Base-by-base conservation (phyloP, 2,888 invertebrate species). In the Zhuqinia jingwanae region DNA sequence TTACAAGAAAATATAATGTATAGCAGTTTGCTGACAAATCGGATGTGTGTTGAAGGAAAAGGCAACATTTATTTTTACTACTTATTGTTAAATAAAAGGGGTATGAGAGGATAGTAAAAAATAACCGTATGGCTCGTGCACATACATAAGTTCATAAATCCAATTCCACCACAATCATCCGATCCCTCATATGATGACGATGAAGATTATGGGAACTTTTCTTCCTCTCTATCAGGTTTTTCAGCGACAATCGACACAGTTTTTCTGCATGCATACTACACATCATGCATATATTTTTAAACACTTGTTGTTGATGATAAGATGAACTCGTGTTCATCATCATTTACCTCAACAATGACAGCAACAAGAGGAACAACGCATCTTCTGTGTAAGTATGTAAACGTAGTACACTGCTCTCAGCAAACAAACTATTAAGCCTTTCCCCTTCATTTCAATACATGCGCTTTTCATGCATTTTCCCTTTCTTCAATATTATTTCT, bases 41-140 rank as follows among this genome's bases (percentile, higher is more conserved):
- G 60, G 50, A 53, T 65, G 65, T 77, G 77, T 79, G 79, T 79
- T 79, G 17, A 65, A 79, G 79, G 79, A 79, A 79, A 79, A 63
- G 30, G 13, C 20, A 13, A 47, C 25, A 47, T 47, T 47, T 27
- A 15, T n/a, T 47, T 50, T 42, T 75, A 47, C 68, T 20, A 45
- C 68, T 25, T 50, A 47, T 53, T 75, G 42, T 53, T 25, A 13
- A 20, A 10, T 20, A 53, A 53, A n/a, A n/a, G 20, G 1, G 36
- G 22, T 11, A 25, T 10, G 6, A 20, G 73, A 22, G n/a, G n/a
- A 47, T n/a, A n/a, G n/a, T n/a, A n/a, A n/a, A n/a, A n/a, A n/a
- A 5, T 45, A 63, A 25, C 45, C 47, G 27, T 47, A 17, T 22
- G 36, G 50, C 63, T 79, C 79, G 79, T 63, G 79, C 79, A 79